Evolutionary conservation across 1,140 invertebrate genomes (phyloP), one percentile per base, ranked within the genome.

Genomic region (Drosophila gunungcola): DNA sequence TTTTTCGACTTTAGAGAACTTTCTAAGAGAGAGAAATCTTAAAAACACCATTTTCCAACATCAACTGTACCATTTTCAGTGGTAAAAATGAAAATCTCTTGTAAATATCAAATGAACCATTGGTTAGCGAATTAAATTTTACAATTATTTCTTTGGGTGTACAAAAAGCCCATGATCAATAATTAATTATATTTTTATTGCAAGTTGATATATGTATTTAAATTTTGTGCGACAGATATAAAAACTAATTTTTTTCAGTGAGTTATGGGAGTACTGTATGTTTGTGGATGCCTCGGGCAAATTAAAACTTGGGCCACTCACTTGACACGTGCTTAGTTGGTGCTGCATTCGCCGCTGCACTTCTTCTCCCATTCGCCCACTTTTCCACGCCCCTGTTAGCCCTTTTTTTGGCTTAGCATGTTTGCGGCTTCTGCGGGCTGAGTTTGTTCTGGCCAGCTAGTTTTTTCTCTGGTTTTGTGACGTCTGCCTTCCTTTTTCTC

Each of bases 261-360:
- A 16, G 13, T 27, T 1, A 16, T 6, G 1, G 42, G 16, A 6
- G 4, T 39, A 36, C n/a, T 13, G 13, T 9, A 7, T 32, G 34
- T 6, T 39, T 5, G 73, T 25, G 64, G 52, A 16, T 42, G 38
- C 60, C 65, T 56, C 73, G 64, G 67, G 68, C 80, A 89, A 89
- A 89, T 89, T 89, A 89, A 89, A 88, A 80, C 80, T 89, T 89
- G 86, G 77, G 69, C 69, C 68, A 56, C 73, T 74, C 81, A 78
- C 84, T 89, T 89, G 84, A 89, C 84, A 84, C 84, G 84, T 84
- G 84, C 84, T 89, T 84, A 89, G 84, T 55, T 63, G 48, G 49
- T 70, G 73, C 70, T 51, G 41, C 49, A 55, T 38, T 58, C 58
- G 46, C 29, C 54, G 39, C 21, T 52, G 54, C 45, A 21, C 21